Evolutionary conservation across 2,888 invertebrate genomes (phyloP).

Genomic region (Elegia similella): DNA sequence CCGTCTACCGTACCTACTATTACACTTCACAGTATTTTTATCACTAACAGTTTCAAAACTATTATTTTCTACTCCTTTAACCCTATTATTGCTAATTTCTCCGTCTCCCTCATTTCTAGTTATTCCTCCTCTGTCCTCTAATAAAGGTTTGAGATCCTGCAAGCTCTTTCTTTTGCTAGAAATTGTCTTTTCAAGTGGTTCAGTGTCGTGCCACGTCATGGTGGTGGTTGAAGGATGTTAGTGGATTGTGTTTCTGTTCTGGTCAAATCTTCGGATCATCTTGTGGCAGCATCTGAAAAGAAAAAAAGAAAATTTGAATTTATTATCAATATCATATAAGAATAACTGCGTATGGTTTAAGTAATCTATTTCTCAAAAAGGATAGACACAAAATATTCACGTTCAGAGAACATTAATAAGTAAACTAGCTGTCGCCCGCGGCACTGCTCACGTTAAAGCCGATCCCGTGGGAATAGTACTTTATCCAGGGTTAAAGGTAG

Average conservation of each 20-base stretch:
- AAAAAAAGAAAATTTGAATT: conserved; percentile 31
- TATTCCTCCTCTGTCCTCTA: conserved; percentile 73
- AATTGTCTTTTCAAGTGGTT: conserved; percentile 60
- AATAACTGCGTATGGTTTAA: not conserved
- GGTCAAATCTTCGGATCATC: conserved; percentile 69
- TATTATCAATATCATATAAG: not conserved
- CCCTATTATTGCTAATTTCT: conserved; percentile 54
- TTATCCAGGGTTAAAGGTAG: no score
- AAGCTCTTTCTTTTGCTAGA: conserved; percentile 57
- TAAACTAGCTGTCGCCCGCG: no score
- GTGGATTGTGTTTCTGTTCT: conserved; percentile 23
- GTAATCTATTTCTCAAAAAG: no score
- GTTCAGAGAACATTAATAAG: no score
- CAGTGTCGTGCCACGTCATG: conserved; percentile 48
- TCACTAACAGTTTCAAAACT: conserved; percentile 34
- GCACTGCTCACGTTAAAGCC: no score
- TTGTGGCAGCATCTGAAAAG: conserved; percentile 69
- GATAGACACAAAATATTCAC: no score
- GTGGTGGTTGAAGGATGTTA: conserved; percentile 27
- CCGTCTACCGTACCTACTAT: conserved; percentile 47
- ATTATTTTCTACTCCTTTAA: conserved; percentile 52
- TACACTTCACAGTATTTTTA: conserved; percentile 47
- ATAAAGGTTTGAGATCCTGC: conserved; percentile 66
- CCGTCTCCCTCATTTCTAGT: conserved; percentile 33
- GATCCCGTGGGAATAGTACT: no score